Evolutionary conservation across 2,888 invertebrate species (phyloP), one percentile per base, ranked within the genome.

Genomic region (Anaspis maculata): DNA sequence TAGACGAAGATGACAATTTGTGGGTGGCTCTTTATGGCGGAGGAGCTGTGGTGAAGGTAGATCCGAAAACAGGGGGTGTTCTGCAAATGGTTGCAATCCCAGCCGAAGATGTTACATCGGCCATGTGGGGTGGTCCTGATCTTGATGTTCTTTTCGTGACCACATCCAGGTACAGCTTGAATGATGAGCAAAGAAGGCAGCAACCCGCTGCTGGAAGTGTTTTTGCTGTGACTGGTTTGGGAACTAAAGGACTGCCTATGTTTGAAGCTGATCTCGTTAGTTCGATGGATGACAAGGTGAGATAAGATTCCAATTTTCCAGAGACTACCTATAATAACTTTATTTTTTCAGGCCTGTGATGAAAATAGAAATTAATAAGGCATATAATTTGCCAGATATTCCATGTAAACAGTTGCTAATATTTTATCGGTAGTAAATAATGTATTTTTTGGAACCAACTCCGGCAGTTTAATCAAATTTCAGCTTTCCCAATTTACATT

Each of bases 21-120:
- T 89, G 88, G 86, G 72, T 88, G 4, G 79, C 80, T 2, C 62
- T 78, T 32, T 77, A 64, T 52, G 68, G 69, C 36, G 84, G 79
- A 7, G 73, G 74, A 39, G 71, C 75, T 58, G 78, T 86, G 3
- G 44, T 74, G 4, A 62, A 71, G 24, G 62, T 74, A 1, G 59
- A 74, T 51, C 67, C 74, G 1, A 53, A 33, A 25, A 62, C 59
- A 3, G 67, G 69, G 6, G 54, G 64, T 42, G 47, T 76, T 15
- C 42, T 78, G 14, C 59, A 62, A 27, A 21, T 21, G 11, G 26
- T 52, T n/a, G 44, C 67, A 9, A 55, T 81, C 13, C 79, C 79
- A 1, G 71, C 69, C 0, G 62, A 66, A 25, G 68, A 68, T 44
- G 68, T 75, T 0, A 77, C 81, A 0, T 79, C 79, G 5, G 73